Percentiles rank a stretch among this genome's conserved stretches.
These are phyloP conservation scores for Habroteleia sp. DNA, from an alignment of 2,888 invertebrate genomes.

Conservation along the genomic window DNA sequence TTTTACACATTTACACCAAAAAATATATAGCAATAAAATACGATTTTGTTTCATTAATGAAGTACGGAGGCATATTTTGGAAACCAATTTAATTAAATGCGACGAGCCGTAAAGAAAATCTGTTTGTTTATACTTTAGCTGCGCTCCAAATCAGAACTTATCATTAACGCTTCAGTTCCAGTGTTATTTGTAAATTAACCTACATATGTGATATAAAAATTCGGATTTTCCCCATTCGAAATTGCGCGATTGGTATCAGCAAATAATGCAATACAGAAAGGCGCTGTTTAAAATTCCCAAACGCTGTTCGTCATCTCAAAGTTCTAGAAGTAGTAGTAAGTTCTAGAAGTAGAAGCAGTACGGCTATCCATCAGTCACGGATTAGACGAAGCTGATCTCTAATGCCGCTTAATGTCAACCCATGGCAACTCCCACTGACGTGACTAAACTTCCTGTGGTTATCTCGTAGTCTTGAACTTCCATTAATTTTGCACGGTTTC, in stretches of 20 bases:
- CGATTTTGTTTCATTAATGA: too few relatives aligned
- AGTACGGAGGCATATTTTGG: too few relatives aligned
- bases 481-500: constrained; percentile 55
- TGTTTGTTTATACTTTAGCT: constrained; percentile 9
- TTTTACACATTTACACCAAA: too few relatives aligned
- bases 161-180: constrained; percentile 3
- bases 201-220: constrained; percentile 9
- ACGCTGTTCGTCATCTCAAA: constrained; percentile 45
- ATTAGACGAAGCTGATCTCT: constrained; percentile 71
- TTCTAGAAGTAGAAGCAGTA: constrained; percentile 59
- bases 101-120: constrained; percentile 10
- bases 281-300: constrained; percentile 63
- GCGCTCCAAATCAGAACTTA: constrained; percentile 10
- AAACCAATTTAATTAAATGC: constrained; percentile 2
- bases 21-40: too few relatives aligned
- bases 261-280: constrained; percentile 10
- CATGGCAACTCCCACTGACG: constrained; percentile 67
- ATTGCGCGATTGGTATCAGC: too few relatives aligned
- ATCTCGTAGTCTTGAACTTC: constrained; percentile 56
- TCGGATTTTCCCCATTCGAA: too few relatives aligned
- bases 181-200: constrained; percentile 39
- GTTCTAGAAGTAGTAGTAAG: constrained; percentile 61
- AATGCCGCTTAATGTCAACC: constrained; percentile 69
- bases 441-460: constrained; percentile 69
- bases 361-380: constrained; percentile 70